Percentiles rank a stretch among this genome's conserved stretches.
Evolutionary conservation across 2,888 invertebrate genomes (phyloP).

Genomic region (Scelioninae gen. 2): DNA sequence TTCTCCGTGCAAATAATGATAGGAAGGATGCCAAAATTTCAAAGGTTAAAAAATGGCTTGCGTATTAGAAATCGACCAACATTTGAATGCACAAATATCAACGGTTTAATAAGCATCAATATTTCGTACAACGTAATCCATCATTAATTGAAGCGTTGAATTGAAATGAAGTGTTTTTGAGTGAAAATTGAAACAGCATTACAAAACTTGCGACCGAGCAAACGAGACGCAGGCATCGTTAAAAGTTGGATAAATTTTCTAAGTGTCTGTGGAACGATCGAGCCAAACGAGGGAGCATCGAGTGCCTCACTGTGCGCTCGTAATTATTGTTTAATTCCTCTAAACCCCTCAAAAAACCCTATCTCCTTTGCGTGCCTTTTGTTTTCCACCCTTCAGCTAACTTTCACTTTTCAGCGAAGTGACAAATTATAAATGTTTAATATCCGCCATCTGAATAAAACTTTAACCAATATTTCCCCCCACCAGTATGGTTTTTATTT

Average conservation of each 20-base stretch:
- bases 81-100: too few species aligned
- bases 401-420: constrained; percentile 1
- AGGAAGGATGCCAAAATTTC: too few species aligned
- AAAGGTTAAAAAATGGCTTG: too few species aligned
- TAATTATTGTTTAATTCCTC: constrained; percentile 45
- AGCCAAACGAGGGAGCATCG: constrained; percentile 38
- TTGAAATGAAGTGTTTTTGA: constrained; percentile 12
- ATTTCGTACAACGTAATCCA: too few species aligned
- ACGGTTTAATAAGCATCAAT: too few species aligned
- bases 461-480: too few species aligned
- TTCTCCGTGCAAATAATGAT: too few species aligned
- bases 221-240: constrained; percentile 36
- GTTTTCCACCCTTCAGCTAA: not conserved
- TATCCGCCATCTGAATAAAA: too few species aligned
- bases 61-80: too few species aligned
- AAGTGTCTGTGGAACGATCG: constrained; percentile 39
- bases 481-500: too few species aligned
- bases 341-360: constrained; percentile 20
- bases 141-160: constrained; percentile 26
- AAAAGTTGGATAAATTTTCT: constrained; percentile 46
- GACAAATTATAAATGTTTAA: too few species aligned
- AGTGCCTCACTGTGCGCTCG: constrained; percentile 4
- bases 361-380: constrained; percentile 1
- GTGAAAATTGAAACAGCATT: constrained; percentile 33
- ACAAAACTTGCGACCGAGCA: constrained; percentile 15